Evolutionary conservation across 1,140 invertebrate species (phyloP), one percentile per base, ranked within the genome.

Genomic region (Drosophila sechellia): DNA sequence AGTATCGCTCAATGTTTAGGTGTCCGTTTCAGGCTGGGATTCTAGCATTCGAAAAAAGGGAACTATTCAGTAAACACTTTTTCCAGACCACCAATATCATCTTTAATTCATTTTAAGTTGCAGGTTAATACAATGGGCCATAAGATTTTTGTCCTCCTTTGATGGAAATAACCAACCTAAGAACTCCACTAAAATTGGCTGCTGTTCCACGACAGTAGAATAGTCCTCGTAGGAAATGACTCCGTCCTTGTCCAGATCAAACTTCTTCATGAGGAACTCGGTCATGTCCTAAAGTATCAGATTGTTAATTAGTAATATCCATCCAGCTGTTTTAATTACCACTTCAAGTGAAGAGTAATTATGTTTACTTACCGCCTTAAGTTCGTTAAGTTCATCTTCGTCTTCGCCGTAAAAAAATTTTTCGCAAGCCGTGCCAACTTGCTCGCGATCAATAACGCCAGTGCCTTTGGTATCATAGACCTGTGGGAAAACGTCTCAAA

Each of bases 221-320:
- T 95, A 97, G 90, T 98, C 97, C 1, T 94, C 91, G 64, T 94
- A 94, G 1, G 95, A 95, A 27, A 97, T 94, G 63, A 95, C 94
- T 1, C 96, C 96, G 83, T 97, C 96, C 69, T 95, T 94, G 90
- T 97, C 96, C 1, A 94, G 59, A 80, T 97, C 97, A 92, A 97
- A 93, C 60, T 95, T 95, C 73, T 95, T 96, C 15, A 96, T 90
- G 53, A 96, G 93, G 12, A 96, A 93, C 76, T 98, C 97, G 20
- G 50, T 52, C 73, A 76, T 76, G 31, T 76, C 73, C 73, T 76
- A 12, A 10, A n/a, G 17, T 5, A 40, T 5, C 11, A 40, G 25
- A 4, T 6, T 27, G 27, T 31, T 13, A 5, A 5, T 39, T 13
- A 13, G 13, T 13, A 13, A 4, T 22, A 22, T 22, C 4, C 37